Evolutionary conservation across 2,797 vertebrate genomes (phyloP).

Genomic region (Chelon labrosus): DNA sequence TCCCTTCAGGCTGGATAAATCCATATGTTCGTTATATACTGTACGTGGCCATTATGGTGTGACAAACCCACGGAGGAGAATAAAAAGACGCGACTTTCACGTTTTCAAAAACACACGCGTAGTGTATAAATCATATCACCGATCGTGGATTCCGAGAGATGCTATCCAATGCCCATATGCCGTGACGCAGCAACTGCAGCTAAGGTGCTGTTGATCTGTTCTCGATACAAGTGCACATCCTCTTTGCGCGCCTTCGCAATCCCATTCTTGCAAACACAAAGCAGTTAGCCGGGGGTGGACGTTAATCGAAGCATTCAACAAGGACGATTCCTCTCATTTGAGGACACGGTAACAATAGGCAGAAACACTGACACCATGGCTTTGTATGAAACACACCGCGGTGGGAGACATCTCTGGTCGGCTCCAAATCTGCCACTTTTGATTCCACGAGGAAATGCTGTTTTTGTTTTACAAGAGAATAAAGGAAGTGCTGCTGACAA

Average conservation of each 20-base stretch:
- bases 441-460: slow-evolving; percentile 26
- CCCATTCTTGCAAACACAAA: slow-evolving; percentile 49
- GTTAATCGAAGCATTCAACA: slow-evolving; percentile 46
- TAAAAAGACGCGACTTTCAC: not conserved
- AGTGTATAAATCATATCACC: not conserved
- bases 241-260: slow-evolving; percentile 40
- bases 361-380: slow-evolving; percentile 1
- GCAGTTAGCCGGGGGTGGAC: slow-evolving; percentile 21
- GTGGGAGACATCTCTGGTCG: slow-evolving; percentile 14
- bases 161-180: not conserved
- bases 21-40: slow-evolving; percentile 31
- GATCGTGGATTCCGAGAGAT: not conserved
- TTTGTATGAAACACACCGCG: slow-evolving; percentile 11
- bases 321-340: slow-evolving; percentile 48
- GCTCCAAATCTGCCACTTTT: slow-evolving; percentile 56
- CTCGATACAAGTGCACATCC: slow-evolving; percentile 4
- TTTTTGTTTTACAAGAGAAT: slow-evolving; percentile 1
- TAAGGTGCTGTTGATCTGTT: slow-evolving; percentile 11
- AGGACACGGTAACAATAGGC: slow-evolving; percentile 41
- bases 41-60: slow-evolving; percentile 1
- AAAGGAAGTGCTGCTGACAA: slow-evolving; percentile 30
- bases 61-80: not conserved
- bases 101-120: not conserved
- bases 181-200: not conserved
- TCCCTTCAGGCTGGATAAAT: slow-evolving; percentile 46